phyloP scores from a whole-genome alignment of 2,113 vertebrate species.

The Bubo bubo region DNA sequence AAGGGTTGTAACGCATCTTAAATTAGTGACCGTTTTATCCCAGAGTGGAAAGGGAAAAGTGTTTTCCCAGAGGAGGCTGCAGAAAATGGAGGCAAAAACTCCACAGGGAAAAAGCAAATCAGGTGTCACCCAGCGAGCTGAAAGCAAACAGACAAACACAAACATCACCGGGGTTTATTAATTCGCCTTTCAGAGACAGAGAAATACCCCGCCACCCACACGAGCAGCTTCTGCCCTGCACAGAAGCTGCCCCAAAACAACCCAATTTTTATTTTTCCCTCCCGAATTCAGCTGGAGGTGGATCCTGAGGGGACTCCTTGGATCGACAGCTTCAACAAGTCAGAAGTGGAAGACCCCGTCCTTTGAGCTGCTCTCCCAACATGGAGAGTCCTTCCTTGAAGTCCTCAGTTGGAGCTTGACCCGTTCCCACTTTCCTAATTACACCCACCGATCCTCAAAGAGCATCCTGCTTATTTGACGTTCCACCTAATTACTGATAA shows the following conservation, averaged over 20 bases:
- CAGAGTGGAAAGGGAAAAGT: not conserved
- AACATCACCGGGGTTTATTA: accelerated
- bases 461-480: not conserved
- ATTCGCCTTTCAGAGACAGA: not conserved
- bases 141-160: not conserved
- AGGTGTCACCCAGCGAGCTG: not conserved
- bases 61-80: not conserved
- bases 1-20: not conserved
- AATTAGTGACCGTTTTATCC: not conserved
- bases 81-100: not conserved
- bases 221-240: accelerated
- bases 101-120: not conserved
- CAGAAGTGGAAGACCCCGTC: accelerated
- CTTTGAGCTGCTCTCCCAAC: not conserved
- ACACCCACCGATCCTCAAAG: accelerated
- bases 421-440: not conserved
- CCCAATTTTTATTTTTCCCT: not conserved
- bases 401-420: too few relatives aligned
- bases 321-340: not conserved
- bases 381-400: not conserved
- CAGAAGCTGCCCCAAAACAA: too few relatives aligned
- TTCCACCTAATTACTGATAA: not conserved
- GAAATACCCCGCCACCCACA: not conserved
- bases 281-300: not conserved
- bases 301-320: not conserved